A percentile compares a stretch with the other conserved stretches of the same genome.
Evolutionary conservation across 2,113 vertebrate species (phyloP).

Genomic region (Microtus montanus): DNA sequence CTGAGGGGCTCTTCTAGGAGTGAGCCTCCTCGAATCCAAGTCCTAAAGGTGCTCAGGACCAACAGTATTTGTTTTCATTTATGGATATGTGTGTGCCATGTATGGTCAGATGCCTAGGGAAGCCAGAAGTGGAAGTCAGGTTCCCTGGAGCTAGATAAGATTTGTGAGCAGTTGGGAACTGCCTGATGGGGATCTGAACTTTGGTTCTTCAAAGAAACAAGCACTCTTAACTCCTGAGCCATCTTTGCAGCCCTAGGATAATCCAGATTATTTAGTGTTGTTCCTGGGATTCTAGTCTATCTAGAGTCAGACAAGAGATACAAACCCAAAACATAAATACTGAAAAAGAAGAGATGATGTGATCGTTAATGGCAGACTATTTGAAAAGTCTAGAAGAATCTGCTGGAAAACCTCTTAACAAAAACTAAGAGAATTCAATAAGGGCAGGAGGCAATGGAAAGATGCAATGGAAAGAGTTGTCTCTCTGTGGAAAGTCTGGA

Average conservation of each 20-base stretch:
- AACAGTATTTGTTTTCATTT: neutral
- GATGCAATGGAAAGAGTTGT: too few relatives aligned
- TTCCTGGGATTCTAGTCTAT: neutral
- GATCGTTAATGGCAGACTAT: neutral
- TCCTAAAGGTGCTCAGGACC: neutral
- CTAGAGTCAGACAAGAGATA: neutral
- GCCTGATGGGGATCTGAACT: neutral
- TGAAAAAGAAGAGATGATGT: neutral
- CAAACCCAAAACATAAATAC: neutral
- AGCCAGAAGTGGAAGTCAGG: neutral
- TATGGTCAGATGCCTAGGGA: neutral
- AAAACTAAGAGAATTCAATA: neutral
- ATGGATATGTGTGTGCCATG: neutral
- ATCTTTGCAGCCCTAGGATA: neutral
- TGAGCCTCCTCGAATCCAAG: neutral
- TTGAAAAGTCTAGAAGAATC: slow-evolving; percentile 18
- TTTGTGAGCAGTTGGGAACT: neutral
- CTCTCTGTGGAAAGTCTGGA: too few relatives aligned
- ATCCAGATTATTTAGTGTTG: neutral
- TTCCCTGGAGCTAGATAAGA: neutral
- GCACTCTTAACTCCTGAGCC: neutral
- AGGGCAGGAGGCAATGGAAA: too few relatives aligned
- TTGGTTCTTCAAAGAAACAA: neutral
- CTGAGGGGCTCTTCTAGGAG: neutral
- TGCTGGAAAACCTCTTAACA: neutral